Conservation (phyloP, 1,140 invertebrate genomes). For the Panulirus ornatus region DNA sequence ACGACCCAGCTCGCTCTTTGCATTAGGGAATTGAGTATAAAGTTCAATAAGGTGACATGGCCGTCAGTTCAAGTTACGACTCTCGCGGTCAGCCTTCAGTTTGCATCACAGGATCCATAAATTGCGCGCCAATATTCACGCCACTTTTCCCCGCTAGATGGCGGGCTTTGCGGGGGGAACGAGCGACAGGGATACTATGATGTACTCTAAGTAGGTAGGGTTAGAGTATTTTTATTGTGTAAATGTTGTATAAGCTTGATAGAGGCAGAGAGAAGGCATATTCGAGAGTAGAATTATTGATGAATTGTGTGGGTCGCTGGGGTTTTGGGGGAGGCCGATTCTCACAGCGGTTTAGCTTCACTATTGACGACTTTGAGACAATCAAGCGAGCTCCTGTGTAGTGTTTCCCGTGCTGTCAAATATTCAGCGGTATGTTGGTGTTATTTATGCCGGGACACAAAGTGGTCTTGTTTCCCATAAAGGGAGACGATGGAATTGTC, state of each 20-base stretch:
- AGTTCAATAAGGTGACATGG: conserved; percentile 68
- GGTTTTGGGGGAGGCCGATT: neutral
- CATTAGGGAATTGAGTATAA: conserved; percentile 73
- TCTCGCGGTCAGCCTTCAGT: conserved; percentile 60
- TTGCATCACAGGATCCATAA: conserved; percentile 58
- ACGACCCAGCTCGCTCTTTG: conserved; percentile 49
- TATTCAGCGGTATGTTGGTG: neutral
- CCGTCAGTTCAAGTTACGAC: conserved; percentile 61
- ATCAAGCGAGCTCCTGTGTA: conserved; percentile 25
- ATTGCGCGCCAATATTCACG: conserved; percentile 62
- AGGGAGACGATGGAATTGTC: neutral
- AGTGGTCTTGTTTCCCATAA: neutral
- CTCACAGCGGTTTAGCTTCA: neutral
- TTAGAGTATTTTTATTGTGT: neutral
- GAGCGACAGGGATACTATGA: neutral
- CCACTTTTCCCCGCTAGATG: conserved; percentile 51
- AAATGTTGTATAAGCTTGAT: neutral
- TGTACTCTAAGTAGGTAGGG: conserved; percentile 8
- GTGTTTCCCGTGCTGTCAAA: conserved; percentile 8
- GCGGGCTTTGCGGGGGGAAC: neutral
- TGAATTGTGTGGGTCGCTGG: no score
- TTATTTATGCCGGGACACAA: conserved; percentile 17
- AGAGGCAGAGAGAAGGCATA: neutral
- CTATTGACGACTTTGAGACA: conserved; percentile 15
- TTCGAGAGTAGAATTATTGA: no score